Evolutionary conservation across 2,797 vertebrate species (phyloP), one percentile per base, ranked within the genome.

Genomic region (Anisognathus igniventris): DNA sequence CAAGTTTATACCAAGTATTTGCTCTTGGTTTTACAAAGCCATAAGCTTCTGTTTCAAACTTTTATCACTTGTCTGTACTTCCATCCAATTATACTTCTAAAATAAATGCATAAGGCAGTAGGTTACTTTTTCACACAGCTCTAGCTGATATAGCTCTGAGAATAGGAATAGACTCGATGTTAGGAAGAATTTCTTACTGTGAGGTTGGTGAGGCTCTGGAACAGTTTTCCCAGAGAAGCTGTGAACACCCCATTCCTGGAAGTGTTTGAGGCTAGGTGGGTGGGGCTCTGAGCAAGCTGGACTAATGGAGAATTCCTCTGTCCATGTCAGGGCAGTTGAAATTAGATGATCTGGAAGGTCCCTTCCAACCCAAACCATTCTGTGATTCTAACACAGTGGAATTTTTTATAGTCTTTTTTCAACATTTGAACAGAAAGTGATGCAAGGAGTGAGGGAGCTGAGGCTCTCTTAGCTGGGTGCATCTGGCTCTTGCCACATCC

Each of bases 1-100:
- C 67, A 45, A 82, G 45, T 90, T 86, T 95, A 71, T 72, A 51
- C 86, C 51, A 66, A 62, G 67, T 88, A 78, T 95, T 96, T 93
- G 22, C n/a, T 84, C 39, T 80, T 77, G 48, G 4, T 66, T 92
- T 95, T 92, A 64, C 17, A 74, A 87, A 89, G 12, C 15, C 22
- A 62, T 42, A 89, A 62, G 92, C 66, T 86, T 60, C 28, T 66
- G 16, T n/a, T 88, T 60, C 30, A 77, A 54, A 53, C 15, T 70
- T 73, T 11, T 1, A 71, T 58, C 45, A 45, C 56, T 73, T 58
- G 53, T 67, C 56, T 80, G 45, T 85, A 67, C 31, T 85, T 89
- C 45, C 39, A 64, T 74, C 42, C 54, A 80, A 87, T 90, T 82
- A 56, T 50, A 73, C 17, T 68, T 77, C 44, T 67, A 78, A 92